Conservation (phyloP, 1,140 invertebrate species). For the Drosophila azteca region DNA sequence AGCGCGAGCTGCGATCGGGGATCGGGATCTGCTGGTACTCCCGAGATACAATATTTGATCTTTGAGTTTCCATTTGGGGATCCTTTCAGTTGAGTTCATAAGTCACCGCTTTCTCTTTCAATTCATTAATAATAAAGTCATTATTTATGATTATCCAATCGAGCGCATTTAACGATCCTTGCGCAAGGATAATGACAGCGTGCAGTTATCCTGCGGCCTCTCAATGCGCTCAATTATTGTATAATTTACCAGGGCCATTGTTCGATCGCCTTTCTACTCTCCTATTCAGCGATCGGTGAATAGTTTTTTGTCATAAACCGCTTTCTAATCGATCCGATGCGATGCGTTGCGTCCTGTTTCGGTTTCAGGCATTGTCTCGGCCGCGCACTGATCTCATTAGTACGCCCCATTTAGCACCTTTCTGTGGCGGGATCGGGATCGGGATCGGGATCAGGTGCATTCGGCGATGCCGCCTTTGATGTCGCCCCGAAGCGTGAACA, state of each 20-base stretch:
- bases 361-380: constrained; percentile 16
- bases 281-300: constrained; percentile 14
- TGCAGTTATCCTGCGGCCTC: constrained; percentile 26
- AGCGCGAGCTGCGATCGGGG: no score
- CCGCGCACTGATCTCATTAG: constrained; percentile 77
- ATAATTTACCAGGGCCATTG: constrained; percentile 20
- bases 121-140: constrained; percentile 42
- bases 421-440: constrained; percentile 20
- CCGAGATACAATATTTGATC: no score
- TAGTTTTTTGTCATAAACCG: constrained; percentile 2
- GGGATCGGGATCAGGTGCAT: constrained; percentile 53
- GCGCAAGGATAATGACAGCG: constrained; percentile 4
- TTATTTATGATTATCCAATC: constrained; percentile 55
- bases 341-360: constrained; percentile 9
- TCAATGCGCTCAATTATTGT: no score
- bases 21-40: no score
- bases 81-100: no score
- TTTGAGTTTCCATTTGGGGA: no score
- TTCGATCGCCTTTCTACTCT: constrained; percentile 37
- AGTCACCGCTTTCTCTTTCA: no score
- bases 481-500: constrained; percentile 16
- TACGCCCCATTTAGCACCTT: constrained; percentile 83
- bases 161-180: constrained; percentile 24
- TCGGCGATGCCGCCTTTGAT: constrained; percentile 41
- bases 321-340: constrained; percentile 17